phyloP scores from a whole-genome alignment of 2,888 invertebrate species.

The Sipha maydis region DNA sequence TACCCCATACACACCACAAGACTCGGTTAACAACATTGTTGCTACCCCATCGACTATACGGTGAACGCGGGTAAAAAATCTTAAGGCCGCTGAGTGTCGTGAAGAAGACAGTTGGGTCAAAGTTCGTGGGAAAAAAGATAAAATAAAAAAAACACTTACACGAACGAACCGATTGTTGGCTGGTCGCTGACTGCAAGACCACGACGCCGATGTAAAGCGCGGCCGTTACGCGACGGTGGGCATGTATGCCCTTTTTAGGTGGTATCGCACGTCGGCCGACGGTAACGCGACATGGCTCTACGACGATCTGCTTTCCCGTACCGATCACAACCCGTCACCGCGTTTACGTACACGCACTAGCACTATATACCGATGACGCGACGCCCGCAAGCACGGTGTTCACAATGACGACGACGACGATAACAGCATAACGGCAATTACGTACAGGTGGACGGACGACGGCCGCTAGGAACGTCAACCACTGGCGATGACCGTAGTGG shows the following conservation, averaged over 20 bases:
- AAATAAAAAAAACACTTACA: constrained; percentile 22
- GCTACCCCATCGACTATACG: background rate
- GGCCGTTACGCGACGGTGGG: constrained; percentile 14
- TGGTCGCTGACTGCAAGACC: background rate
- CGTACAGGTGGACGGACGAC: background rate
- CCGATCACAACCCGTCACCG: background rate
- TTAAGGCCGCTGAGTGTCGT: background rate
- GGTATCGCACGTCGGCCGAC: constrained; percentile 36
- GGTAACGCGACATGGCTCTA: constrained; percentile 14
- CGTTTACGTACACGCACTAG: background rate
- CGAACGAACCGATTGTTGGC: background rate
- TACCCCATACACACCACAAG: too few relatives aligned
- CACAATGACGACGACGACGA: background rate
- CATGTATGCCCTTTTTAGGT: constrained; percentile 57
- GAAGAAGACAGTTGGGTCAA: background rate
- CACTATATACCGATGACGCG: background rate
- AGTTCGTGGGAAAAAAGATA: constrained; percentile 34
- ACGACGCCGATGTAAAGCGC: background rate
- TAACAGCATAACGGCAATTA: background rate
- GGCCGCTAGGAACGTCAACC: background rate
- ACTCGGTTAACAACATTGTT: background rate
- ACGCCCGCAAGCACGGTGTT: background rate
- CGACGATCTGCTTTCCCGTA: background rate
- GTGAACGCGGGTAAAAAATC: background rate
- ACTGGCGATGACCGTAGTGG: constrained; percentile 2